Conservation (phyloP, 2,113 vertebrate genomes). For the Mesitornis unicolor region DNA sequence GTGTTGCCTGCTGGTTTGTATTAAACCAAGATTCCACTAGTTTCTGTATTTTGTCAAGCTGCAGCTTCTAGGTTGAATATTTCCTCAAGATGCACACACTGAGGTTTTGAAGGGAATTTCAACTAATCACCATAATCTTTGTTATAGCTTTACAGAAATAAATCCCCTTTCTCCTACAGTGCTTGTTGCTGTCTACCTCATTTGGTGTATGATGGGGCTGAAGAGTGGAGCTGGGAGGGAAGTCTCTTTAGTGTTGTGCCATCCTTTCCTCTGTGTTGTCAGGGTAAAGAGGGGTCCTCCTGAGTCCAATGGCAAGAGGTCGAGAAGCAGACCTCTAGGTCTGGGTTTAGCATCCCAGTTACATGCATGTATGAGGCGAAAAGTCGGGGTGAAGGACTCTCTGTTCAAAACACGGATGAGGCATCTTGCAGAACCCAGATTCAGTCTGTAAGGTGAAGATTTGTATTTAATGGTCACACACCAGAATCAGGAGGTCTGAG, state of each 20-base stretch:
- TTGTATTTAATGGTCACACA: not conserved
- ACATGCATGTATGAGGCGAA: rapidly evolving
- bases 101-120: not conserved
- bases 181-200: not conserved
- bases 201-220: not conserved
- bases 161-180: not conserved
- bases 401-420: not conserved
- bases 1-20: not conserved
- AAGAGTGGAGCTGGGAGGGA: not conserved
- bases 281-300: not conserved
- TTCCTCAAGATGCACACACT: not conserved
- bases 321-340: not conserved
- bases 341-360: not conserved
- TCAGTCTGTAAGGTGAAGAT: not conserved
- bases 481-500: not conserved
- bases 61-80: not conserved
- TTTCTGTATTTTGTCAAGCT: not conserved
- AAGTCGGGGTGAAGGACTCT: not conserved
- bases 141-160: not conserved
- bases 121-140: not conserved
- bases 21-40: not conserved
- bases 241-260: not conserved
- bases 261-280: not conserved
- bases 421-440: not conserved
- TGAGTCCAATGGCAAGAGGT: not conserved